Conservation (phyloP, 2,888 invertebrate genomes). For the Melitaea athalia region DNA sequence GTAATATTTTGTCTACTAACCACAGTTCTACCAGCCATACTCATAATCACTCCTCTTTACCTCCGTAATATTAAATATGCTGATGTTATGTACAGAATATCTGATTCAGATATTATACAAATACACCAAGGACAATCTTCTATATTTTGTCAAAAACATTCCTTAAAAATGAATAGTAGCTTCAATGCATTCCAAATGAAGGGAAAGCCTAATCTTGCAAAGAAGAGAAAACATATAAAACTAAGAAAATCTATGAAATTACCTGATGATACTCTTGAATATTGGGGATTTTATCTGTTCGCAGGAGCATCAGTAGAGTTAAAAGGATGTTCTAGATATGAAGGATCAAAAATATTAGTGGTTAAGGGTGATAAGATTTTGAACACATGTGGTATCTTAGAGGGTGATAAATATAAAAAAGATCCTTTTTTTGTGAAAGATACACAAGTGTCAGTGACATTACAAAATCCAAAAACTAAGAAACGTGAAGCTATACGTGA, state of each 20-base stretch:
- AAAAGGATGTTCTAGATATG: conserved; percentile 90
- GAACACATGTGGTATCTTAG: conserved; percentile 89
- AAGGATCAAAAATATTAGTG: conserved; percentile 90
- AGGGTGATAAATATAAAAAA: conserved; percentile 85
- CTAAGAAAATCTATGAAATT: conserved; percentile 91
- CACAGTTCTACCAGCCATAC: conserved; percentile 87
- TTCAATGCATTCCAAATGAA: conserved; percentile 89
- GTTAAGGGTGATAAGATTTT: conserved; percentile 90
- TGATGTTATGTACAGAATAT: conserved; percentile 89
- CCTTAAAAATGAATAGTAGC: conserved; percentile 87
- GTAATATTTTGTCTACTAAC: conserved; percentile 89
- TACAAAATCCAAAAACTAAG: conserved; percentile 61
- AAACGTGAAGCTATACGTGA: conserved; percentile 31
- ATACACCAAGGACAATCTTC: conserved; percentile 92
- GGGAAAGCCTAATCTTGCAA: conserved; percentile 86
- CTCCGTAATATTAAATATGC: conserved; percentile 89
- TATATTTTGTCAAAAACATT: conserved; percentile 90
- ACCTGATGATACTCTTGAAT: conserved; percentile 92
- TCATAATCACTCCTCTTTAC: conserved; percentile 90
- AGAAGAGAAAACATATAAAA: conserved; percentile 87
- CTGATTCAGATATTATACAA: conserved; percentile 92
- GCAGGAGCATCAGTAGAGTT: conserved; percentile 89
- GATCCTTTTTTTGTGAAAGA: conserved; percentile 83
- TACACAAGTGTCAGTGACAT: conserved; percentile 77
- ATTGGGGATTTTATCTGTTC: conserved; percentile 93